phyloP scores from a whole-genome alignment of 2,797 vertebrate species.

The Tapirus indicus region DNA sequence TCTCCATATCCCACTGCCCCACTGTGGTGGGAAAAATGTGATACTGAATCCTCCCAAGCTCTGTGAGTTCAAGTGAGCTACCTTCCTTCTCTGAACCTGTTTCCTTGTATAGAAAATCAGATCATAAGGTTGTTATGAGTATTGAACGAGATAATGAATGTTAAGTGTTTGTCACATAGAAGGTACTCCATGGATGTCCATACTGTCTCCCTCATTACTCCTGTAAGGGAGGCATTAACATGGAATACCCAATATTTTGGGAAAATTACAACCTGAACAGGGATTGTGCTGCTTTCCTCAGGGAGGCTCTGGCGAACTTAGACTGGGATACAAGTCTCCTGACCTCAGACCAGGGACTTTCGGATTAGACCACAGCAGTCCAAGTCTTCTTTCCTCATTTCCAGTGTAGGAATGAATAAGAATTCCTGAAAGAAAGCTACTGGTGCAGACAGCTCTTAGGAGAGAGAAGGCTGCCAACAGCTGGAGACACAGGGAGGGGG shows the following conservation, averaged over 20 bases:
- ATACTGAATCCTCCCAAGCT: neutral
- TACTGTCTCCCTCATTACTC: neutral
- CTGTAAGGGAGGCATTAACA: neutral
- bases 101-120: neutral
- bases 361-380: neutral
- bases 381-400: neutral
- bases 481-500: neutral
- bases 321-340: neutral
- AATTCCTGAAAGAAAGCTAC: constrained; percentile 1
- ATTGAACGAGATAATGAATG: neutral
- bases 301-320: neutral
- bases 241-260: neutral
- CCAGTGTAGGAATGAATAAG: neutral
- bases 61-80: neutral
- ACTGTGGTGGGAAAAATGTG: neutral
- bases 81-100: neutral
- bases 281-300: neutral
- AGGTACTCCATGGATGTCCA: neutral
- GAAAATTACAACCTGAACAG: neutral
- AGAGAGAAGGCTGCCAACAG: neutral
- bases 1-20: neutral
- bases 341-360: neutral
- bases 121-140: neutral
- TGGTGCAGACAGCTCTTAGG: neutral
- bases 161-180: neutral